Percentiles rank a stretch among this genome's conserved stretches.
These are phyloP conservation scores for Linyphia triangularis DNA, from an alignment of 2,888 invertebrate species.

Conservation along the genomic window DNA sequence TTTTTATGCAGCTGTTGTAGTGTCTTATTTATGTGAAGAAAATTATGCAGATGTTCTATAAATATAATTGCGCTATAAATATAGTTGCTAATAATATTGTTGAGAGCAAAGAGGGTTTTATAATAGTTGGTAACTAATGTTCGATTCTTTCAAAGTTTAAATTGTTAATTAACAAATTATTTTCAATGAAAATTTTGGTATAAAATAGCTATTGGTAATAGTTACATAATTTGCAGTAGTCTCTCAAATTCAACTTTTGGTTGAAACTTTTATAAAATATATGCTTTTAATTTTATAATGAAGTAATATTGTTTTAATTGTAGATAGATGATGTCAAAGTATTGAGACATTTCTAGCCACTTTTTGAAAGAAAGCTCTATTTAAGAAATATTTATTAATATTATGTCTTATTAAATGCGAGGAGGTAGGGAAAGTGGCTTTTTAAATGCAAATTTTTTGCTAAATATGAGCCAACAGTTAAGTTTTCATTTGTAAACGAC, in stretches of 20 bases:
- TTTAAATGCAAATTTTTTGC: constrained; percentile 16
- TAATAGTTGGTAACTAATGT: too few relatives aligned
- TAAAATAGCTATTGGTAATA: too few relatives aligned
- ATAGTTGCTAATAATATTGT: too few relatives aligned
- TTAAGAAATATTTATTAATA: neutral
- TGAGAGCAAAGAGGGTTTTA: too few relatives aligned
- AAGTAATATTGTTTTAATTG: neutral
- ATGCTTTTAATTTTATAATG: neutral
- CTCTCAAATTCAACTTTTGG: constrained; percentile 4
- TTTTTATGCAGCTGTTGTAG: neutral
- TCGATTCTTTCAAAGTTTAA: too few relatives aligned
- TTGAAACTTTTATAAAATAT: neutral
- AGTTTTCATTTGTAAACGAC: neutral
- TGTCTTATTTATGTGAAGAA: neutral
- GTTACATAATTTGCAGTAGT: too few relatives aligned
- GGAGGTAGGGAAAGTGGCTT: neutral
- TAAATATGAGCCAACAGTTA: neutral
- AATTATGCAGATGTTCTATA: too few relatives aligned
- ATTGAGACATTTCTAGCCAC: neutral
- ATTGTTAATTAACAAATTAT: too few relatives aligned
- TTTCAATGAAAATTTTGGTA: too few relatives aligned
- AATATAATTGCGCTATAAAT: too few relatives aligned
- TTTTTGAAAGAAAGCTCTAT: neutral
- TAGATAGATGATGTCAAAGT: neutral
- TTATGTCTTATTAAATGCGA: neutral